These are phyloP conservation scores for Chrosomus eos DNA, from an alignment of 2,797 vertebrate genomes.

Conservation along the genomic window DNA sequence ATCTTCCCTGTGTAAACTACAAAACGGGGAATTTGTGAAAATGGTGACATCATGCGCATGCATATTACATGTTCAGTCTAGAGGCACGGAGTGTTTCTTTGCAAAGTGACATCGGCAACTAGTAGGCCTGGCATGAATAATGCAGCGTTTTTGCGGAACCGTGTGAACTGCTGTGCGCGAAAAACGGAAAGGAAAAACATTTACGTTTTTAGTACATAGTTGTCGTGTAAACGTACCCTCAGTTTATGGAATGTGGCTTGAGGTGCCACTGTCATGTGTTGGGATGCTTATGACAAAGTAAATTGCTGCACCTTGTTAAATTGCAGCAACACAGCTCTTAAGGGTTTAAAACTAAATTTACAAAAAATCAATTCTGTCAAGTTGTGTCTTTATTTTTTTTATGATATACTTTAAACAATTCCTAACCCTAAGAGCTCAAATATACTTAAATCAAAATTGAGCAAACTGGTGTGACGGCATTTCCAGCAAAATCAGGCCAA, in stretches of 20 bases:
- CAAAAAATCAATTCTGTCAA: slow-evolving; percentile 16
- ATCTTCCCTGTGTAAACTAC: neutral
- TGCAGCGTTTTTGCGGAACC: neutral
- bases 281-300: slow-evolving; percentile 44
- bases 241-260: slow-evolving; percentile 55
- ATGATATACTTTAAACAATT: neutral
- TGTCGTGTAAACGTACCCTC: neutral
- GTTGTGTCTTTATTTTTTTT: slow-evolving; percentile 6
- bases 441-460: neutral
- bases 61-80: neutral
- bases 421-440: neutral
- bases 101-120: neutral
- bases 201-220: neutral
- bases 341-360: slow-evolving; percentile 49
- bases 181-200: neutral
- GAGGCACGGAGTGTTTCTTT: neutral
- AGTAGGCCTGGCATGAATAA: neutral
- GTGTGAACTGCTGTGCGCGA: neutral
- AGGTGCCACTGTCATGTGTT: slow-evolving; percentile 56
- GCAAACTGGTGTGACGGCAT: neutral
- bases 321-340: slow-evolving; percentile 34
- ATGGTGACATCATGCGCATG: neutral
- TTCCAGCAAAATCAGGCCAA: neutral
- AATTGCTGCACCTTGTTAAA: slow-evolving; percentile 41
- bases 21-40: neutral